Evolutionary conservation across 2,797 vertebrate genomes (phyloP).

Genomic region (Melanotaenia maccullochi): DNA sequence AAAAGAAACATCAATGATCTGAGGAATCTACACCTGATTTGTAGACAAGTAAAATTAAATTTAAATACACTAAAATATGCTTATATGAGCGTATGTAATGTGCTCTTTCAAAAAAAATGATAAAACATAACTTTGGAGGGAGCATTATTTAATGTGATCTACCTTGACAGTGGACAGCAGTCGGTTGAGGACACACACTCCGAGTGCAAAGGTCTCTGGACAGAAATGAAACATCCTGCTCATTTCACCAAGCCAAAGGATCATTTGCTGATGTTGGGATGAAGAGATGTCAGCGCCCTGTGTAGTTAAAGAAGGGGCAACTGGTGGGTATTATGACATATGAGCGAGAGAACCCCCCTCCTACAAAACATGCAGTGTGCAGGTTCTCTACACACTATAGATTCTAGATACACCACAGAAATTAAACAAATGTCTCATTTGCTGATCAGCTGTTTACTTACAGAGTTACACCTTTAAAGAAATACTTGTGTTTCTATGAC

Average conservation of each 20-base stretch:
- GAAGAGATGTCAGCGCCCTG: conserved; percentile 84
- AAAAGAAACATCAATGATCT: neutral
- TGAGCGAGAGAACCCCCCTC: no score
- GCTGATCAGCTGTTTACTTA: no score
- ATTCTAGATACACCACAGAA: no score
- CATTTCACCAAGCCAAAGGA: conserved; percentile 82
- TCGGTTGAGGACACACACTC: conserved; percentile 80
- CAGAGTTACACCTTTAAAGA: no score
- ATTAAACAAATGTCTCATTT: no score
- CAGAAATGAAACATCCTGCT: conserved; percentile 80
- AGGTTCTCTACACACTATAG: no score
- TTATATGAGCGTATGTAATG: neutral
- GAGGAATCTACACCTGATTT: neutral
- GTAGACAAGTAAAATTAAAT: neutral
- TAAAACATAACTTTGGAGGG: neutral
- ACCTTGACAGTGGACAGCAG: conserved; percentile 84
- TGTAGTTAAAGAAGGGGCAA: neutral
- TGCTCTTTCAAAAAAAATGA: neutral
- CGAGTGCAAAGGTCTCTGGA: conserved; percentile 80
- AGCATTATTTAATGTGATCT: neutral
- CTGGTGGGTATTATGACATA: neutral
- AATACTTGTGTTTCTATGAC: no score
- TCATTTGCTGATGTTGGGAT: conserved; percentile 73
- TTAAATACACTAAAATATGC: neutral
- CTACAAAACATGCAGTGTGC: no score